Base-by-base conservation (phyloP, 2,113 vertebrate genomes). In the Nannospalax galili region DNA sequence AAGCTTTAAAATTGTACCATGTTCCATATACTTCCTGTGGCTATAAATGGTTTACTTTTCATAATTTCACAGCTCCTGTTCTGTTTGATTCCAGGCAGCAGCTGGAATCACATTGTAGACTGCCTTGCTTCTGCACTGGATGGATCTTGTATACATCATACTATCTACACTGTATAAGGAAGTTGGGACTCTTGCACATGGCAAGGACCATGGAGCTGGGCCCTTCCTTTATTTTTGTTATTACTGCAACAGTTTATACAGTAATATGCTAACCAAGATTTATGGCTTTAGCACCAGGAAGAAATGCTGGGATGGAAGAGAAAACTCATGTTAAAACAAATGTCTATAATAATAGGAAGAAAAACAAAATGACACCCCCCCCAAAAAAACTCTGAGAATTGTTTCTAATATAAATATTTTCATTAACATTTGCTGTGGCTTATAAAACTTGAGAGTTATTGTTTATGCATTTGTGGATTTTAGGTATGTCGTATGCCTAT, bases 381-480 rank as follows among this genome's bases (percentile, higher is more conserved):
- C n/a, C n/a, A n/a, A 72, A 75, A 92, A 88, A 81, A 92, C 69
- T 91, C 77, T 91, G 88, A 94, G 72, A 94, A 95, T 96, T 96
- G 96, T 92, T 96, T 85, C 62, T 74, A 80, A 81, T 67, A 72
- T 97, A 96, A 97, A 97, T 97, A 97, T 98, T 98, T 97, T 93
- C 92, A 97, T 97, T 97, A 96, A 81, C 96, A 92, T 97, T 97
- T 94, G 96, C 92, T 92, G 22, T 96, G 96, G 93, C 92, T 95
- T 96, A 88, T 94, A 92, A 92, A 90, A 96, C 93, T 88, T 92
- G 80, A 91, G 93, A 93, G 70, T 74, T 73, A 90, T 94, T 95
- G 64, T 97, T 96, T 82, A 72, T 88, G 81, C 70, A 37, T 96
- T 89, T 96, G 80, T 79, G 84, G 85, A 92, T 80, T 86, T 94